Evolutionary conservation across 2,113 vertebrate genomes (phyloP), one percentile per base, ranked within the genome.

Genomic region (Miniopterus natalensis): DNA sequence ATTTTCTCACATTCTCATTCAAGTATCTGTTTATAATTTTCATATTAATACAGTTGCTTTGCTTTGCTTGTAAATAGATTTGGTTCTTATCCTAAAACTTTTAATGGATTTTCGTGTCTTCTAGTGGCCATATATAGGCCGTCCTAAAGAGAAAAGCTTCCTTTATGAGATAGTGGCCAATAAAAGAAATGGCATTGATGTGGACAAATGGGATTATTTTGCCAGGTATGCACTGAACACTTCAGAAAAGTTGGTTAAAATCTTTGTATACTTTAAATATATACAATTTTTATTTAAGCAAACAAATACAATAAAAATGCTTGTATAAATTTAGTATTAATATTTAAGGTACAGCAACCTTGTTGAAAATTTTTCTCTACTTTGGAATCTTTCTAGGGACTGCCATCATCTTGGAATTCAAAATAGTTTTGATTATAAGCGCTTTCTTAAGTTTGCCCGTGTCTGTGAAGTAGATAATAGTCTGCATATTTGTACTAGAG

Each of bases 171-270:
- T 99, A 6, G 99, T 99, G 45, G 99, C 99, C 57, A 99, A 99
- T 97, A 99, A 99, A 97, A 98, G 95, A 93, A 99, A 98, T 18
- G 99, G 99, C 75, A 99, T 99, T 8, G 99, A 99, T 8, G 99
- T 99, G 95, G 99, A 99, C 98, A 99, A 99, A 87, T 99, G 99
- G 99, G 99, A 99, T 98, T 99, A 99, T 96, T 99, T 99, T 98
- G 99, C 99, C 92, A 99, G 99, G 99, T 99, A 97, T 11, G 89
- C 42, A n/a, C 36, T 81, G 29, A 91, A 87, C 20, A 49, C 68
- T 77, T 89, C n/a, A 86, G 49, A 92, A 89, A 84, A 77, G 5
- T 68, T 79, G 61, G 9, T 47, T 80, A 53, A 80, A 80, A 49
- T 91, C 53, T 63, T 74, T 87, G 15, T 74, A 20, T 78, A 51